Conservation (phyloP, 2,888 invertebrate genomes). For the Galerucella nymphaeae region DNA sequence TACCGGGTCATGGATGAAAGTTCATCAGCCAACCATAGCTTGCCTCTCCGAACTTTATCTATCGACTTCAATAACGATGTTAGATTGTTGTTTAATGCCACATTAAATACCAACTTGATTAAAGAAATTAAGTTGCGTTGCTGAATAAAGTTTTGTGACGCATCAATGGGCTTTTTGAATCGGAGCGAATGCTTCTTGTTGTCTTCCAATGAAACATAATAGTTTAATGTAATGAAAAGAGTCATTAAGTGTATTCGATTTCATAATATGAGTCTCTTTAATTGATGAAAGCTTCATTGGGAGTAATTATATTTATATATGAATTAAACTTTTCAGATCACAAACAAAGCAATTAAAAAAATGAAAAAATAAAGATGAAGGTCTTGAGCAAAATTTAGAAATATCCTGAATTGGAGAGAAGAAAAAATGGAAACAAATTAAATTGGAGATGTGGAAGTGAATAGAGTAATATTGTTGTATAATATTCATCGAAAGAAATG, state of each 20-base stretch:
- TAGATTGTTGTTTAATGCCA: constrained; percentile 45
- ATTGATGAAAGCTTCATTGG: too few species aligned
- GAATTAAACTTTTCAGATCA: too few species aligned
- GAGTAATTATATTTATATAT: too few species aligned
- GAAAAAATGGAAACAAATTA: too few species aligned
- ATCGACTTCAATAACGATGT: constrained; percentile 41
- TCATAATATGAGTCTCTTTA: too few species aligned
- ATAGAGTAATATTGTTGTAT: too few species aligned
- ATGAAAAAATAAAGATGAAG: too few species aligned
- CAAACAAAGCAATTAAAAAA: too few species aligned
- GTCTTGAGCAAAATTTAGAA: too few species aligned
- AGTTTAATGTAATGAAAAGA: background rate
- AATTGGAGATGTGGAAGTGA: too few species aligned
- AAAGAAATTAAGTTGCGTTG: constrained; percentile 28
- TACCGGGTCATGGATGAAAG: constrained; percentile 45
- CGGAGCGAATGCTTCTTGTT: background rate
- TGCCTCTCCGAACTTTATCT: constrained; percentile 39
- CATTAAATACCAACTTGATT: constrained; percentile 45
- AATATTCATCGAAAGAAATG: too few species aligned
- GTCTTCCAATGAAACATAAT: background rate
- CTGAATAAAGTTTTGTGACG: constrained; percentile 22
- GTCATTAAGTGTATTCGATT: background rate
- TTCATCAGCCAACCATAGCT: constrained; percentile 25
- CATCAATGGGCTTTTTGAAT: constrained; percentile 12
- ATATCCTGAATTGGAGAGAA: too few species aligned